Conservation (phyloP, 2,888 invertebrate species). For the Lasioglossum lativentre region DNA sequence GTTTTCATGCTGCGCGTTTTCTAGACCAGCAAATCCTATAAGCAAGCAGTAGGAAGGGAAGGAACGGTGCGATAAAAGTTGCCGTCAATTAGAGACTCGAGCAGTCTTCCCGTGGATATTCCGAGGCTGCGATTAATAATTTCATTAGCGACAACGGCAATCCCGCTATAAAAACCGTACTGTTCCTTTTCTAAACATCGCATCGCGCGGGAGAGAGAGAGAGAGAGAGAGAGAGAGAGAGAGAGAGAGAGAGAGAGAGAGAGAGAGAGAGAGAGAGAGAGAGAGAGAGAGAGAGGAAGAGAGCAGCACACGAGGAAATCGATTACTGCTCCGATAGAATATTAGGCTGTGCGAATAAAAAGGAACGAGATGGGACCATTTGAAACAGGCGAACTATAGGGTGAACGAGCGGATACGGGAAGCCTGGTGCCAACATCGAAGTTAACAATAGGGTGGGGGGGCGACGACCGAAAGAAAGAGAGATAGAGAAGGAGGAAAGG, state of each 20-base stretch:
- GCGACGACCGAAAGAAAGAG: not conserved
- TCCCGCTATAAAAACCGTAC: not conserved
- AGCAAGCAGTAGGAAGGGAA: not conserved
- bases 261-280: too few relatives aligned
- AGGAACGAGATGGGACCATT: not conserved
- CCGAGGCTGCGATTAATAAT: slow-evolving; percentile 1
- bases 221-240: too few relatives aligned
- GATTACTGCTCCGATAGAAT: slow-evolving; percentile 14
- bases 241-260: too few relatives aligned
- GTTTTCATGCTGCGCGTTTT: not conserved
- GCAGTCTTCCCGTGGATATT: not conserved
- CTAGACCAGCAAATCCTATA: not conserved
- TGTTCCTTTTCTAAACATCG: not conserved
- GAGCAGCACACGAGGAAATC: not conserved
- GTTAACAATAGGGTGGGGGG: slow-evolving; percentile 27
- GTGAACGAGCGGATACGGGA: not conserved
- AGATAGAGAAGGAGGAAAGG: slow-evolving; percentile 7
- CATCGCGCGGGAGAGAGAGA: too few relatives aligned
- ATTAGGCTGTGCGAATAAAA: not conserved
- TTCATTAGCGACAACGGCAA: not conserved
- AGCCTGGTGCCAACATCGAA: slow-evolving; percentile 16
- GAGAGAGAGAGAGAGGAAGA: too few relatives aligned
- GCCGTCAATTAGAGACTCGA: not conserved
- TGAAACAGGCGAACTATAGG: not conserved
- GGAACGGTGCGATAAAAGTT: not conserved